A percentile compares a stretch with the other conserved stretches of the same genome.
These are phyloP conservation scores for Mizuhopecten yessoensis DNA, from an alignment of 1,140 invertebrate genomes.

Conservation along the genomic window DNA sequence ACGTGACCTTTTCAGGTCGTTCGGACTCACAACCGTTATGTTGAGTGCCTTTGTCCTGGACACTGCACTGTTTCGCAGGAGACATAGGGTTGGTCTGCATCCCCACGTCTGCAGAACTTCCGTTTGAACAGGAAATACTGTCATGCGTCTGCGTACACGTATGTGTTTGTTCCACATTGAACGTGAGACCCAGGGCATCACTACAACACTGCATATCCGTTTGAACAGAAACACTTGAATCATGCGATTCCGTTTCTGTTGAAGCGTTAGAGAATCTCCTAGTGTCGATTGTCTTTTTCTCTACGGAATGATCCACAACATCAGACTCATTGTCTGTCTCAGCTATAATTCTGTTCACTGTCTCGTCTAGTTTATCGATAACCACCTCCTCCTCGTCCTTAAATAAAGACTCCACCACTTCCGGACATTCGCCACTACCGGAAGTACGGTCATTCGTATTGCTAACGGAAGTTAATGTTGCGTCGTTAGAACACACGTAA, in stretches of 20 bases:
- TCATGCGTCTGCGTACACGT: constrained; percentile 36
- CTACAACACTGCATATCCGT: background rate
- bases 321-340: constrained; percentile 31
- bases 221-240: background rate
- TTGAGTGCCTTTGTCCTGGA: constrained; percentile 16
- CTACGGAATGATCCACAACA: background rate
- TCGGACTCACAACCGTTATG: constrained; percentile 9
- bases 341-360: background rate
- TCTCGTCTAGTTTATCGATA: constrained; percentile 14
- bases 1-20: background rate
- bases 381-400: constrained; percentile 36
- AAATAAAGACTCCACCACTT: background rate
- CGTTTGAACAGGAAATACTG: constrained; percentile 42
- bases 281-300: background rate
- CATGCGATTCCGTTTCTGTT: constrained; percentile 25
- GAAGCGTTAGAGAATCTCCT: background rate
- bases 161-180: constrained; percentile 5
- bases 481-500: constrained; percentile 25
- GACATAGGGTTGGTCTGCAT: background rate
- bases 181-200: background rate
- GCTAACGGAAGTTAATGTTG: background rate
- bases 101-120: background rate
- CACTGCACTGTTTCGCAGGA: background rate
- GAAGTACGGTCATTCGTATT: constrained; percentile 22
- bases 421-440: background rate